Base-by-base conservation (phyloP, 2,797 vertebrate genomes). In the Poecilia wingei region DNA sequence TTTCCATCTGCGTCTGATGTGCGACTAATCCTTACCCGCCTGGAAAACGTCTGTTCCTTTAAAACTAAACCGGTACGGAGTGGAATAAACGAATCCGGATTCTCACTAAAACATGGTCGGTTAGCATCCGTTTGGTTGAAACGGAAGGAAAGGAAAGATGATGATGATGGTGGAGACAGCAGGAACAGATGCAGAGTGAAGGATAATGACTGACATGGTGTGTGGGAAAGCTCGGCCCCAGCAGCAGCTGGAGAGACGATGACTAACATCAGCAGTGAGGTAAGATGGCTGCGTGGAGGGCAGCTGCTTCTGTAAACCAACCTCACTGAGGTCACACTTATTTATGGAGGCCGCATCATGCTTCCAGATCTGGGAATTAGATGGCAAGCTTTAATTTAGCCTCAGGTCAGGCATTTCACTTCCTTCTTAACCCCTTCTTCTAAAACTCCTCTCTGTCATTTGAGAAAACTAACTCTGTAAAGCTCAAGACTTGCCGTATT, bases 211-310 rank as follows among this genome's bases (percentile, higher is more conserved):
- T n/a, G 82, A 47, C 66, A 61, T 45, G 66, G 66, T 81, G 76
- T 79, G 85, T n/a, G 78, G 79, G 51, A 80, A 79, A 84, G 82
- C 18, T 81, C 75, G 84, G 81, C 47, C 20, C 71, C 64, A 74
- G 75, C 72, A 90, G 82, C 86, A 91, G 92, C 90, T 90, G 87
- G 81, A 83, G 76, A 81, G 74, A 83, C 51, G 43, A 84, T 84
- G 88, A 90, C 85, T 89, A 89, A 88, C 80, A 45, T 86, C 79
- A 82, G 57, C 66, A 80, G 82, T 84, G 82, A 88, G 84, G 82
- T 84, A 82, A 89, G 79, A 69, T 31, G 82, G 68, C 68, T 84
- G 74, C 76, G 57, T 25, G 28, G 57, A 83, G 80, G 74, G 79
- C 84, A 85, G 86, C 80, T 79, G 86, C 86, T 90, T 74, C 82